Conservation (phyloP, 2,113 vertebrate species). For the Notothenia rossii region DNA sequence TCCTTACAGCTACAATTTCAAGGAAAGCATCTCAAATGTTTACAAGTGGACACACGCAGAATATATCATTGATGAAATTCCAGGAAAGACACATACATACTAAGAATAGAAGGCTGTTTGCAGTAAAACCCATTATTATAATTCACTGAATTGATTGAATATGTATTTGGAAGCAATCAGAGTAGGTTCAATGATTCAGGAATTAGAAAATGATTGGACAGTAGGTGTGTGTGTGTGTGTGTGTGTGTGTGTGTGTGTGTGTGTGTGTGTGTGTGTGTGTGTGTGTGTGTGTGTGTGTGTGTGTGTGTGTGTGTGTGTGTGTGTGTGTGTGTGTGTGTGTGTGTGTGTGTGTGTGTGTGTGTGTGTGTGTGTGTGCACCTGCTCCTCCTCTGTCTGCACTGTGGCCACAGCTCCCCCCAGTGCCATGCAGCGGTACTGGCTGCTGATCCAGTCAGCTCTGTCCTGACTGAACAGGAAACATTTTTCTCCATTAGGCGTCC, state of each 20-base stretch:
- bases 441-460: slow-evolving; percentile 53
- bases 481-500: slow-evolving; percentile 26
- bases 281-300: not conserved
- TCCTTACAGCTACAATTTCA: slow-evolving; percentile 19
- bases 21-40: slow-evolving; percentile 30
- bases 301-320: not conserved
- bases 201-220: not conserved
- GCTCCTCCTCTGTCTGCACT: slow-evolving; percentile 53
- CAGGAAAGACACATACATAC: not conserved
- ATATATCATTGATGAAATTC: not conserved
- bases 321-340: not conserved
- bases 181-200: not conserved
- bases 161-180: too few relatives aligned
- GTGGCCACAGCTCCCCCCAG: slow-evolving; percentile 57
- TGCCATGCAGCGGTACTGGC: slow-evolving; percentile 60
- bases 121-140: too few relatives aligned
- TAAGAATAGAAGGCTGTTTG: not conserved
- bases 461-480: slow-evolving; percentile 48
- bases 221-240: not conserved
- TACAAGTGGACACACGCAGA: slow-evolving; percentile 19
- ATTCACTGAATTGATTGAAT: too few relatives aligned
- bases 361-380: slow-evolving; percentile 46
- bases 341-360: not conserved
- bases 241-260: not conserved
- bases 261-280: not conserved